Percentiles rank a stretch among this genome's conserved stretches.
phyloP scores from a whole-genome alignment of 2,797 vertebrate genomes.

The Sebastes iracundus region DNA sequence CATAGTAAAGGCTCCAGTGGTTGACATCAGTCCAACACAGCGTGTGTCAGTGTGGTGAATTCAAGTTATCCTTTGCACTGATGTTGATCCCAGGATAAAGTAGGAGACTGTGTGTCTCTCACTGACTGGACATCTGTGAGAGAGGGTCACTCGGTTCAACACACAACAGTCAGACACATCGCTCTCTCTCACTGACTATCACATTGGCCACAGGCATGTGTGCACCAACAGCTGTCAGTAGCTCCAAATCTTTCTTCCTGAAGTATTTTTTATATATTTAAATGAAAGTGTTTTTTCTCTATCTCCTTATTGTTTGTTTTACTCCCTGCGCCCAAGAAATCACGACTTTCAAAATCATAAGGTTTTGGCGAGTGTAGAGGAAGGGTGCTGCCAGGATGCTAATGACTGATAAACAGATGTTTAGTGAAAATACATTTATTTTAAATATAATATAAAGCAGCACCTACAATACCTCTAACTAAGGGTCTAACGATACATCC shows the following conservation, averaged over 20 bases:
- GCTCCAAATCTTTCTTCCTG: background rate
- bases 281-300: background rate
- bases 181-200: background rate
- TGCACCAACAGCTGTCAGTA: background rate
- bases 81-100: constrained; percentile 34
- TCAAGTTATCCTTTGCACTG: background rate
- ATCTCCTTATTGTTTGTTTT: background rate
- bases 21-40: background rate
- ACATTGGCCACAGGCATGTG: background rate
- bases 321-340: background rate
- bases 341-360: background rate
- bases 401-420: background rate
- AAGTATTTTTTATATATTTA: too few relatives aligned
- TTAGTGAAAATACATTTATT: background rate
- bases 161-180: background rate
- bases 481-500: fast-evolving
- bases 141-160: constrained; percentile 37
- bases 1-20: background rate
- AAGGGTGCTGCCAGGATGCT: background rate
- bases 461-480: too few relatives aligned
- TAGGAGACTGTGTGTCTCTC: constrained; percentile 16
- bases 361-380: background rate
- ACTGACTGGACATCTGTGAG: constrained; percentile 27
- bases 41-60: constrained; percentile 8
- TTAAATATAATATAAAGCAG: background rate